Base-by-base conservation (phyloP, 2,113 vertebrate genomes). In the Drymodes brunneopygia region DNA sequence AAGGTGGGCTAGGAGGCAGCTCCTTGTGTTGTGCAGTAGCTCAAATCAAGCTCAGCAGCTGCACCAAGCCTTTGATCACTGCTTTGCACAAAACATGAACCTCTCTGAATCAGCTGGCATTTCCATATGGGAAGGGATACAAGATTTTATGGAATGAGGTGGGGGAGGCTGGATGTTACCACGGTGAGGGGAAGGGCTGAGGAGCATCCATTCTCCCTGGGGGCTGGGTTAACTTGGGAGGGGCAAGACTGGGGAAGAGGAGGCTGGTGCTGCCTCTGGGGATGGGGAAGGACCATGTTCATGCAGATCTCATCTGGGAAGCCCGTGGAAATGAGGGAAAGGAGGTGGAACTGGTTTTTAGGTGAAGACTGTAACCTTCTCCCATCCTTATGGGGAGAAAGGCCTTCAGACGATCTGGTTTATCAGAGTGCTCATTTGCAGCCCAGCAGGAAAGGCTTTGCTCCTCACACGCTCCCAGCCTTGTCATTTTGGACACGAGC, bases 261-360 rank as follows among this genome's bases (percentile, higher is more conserved):
- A 33, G 33, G 18, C 27, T 56, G 33, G 42, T 22, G 40, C 29
- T 67, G 79, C 28, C 35, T 31, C 33, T 24, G 47, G 22, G 44
- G 15, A 5, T 7, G 21, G 56, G 27, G 56, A 25, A 25, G 15
- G 21, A 29, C 21, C 23, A 0, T 1, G 1, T 25, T 31, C 5
- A 0, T 4, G 25, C 78, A 50, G 24, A 12, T 31, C 8, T 56
- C 31, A 2, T 24, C 2, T n/a, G 70, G 50, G 28, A 81, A 50
- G 9, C n/a, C 36, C 45, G 28, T 45, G 66, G 53, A 44, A 73
- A 73, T 4, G 16, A 40, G 22, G 19, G 18, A 23, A 21, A 47
- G 60, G 17, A 44, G 42, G 25, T 8, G 60, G 14, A 74, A 23
- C 1, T 10, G 2, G 10, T 27, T 69, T 33, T 33, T 23, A 3